Evolutionary conservation across 2,888 invertebrate genomes (phyloP), one percentile per base, ranked within the genome.

Genomic region (Rhaphigaster nebulosa): DNA sequence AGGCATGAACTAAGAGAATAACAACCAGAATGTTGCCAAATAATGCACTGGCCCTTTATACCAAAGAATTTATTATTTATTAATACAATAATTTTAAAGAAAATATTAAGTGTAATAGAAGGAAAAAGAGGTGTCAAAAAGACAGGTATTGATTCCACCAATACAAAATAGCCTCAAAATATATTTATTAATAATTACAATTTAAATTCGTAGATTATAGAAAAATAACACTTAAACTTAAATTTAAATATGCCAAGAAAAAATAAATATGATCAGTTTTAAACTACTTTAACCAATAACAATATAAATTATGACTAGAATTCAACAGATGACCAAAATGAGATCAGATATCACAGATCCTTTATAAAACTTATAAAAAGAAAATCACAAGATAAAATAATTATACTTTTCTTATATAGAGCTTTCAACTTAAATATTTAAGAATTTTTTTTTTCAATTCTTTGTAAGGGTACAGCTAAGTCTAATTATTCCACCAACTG

Each of bases 161-260:
- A 70, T 29, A 70, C 34, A 34, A 70, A 60, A 70, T 34, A 34
- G 34, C 18, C 15, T 70, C 29, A 70, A 70, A 70, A 70, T 34
- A 34, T 70, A 34, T 70, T 70, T 70, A 70, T 70, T 70, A 70
- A 70, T 70, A 70, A 70, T 70, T 70, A 70, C 70, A 70, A 34
- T 34, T 38, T 34, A 70, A 70, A 70, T 20, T 70, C 18, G 5
- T 34, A 70, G 34, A 70, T 15, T 38, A 34, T 70, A 70, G 20
- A 65, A 70, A 70, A 70, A 70, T 70, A 70, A 70, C 70, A 70
- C 45, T n/a, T n/a, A 65, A 2, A 65, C 0, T 70, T 70, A 34
- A 70, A 34, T 70, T 34, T 34, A 70, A 34, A 70, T 34, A 70
- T 70, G 5, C 10, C 15, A 70, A 34, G 34, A 70, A 70, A 34